Evolutionary conservation across 2,113 vertebrate genomes (phyloP).

Genomic region (Potamarius usumacintae): DNA sequence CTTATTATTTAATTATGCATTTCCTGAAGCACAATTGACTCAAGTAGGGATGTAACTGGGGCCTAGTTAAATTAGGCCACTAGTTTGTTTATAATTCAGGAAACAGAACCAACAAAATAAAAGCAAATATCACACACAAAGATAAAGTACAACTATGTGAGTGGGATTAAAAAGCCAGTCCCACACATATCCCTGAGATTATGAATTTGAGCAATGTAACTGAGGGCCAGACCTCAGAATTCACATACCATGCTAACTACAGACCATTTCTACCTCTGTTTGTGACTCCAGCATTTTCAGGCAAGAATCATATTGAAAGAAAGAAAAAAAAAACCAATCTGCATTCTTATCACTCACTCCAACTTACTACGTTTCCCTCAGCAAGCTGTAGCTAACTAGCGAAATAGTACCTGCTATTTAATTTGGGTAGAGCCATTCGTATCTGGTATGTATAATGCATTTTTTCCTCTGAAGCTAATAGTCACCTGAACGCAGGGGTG

Average conservation of each 20-base stretch:
- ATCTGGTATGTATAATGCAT: background rate
- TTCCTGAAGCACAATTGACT: background rate
- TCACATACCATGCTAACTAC: background rate
- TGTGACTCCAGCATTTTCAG: background rate
- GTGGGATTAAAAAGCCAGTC: background rate
- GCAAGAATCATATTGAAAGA: background rate
- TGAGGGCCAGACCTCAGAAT: background rate
- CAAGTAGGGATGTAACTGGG: background rate
- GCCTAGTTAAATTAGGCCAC: background rate
- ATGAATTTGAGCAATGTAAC: background rate
- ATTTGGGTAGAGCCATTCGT: too few species aligned
- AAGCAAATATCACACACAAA: background rate
- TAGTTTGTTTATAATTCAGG: too few species aligned
- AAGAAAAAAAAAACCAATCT: background rate
- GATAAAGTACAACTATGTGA: background rate
- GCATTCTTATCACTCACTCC: background rate
- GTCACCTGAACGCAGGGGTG: background rate
- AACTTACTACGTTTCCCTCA: background rate
- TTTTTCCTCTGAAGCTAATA: background rate
- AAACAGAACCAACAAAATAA: background rate
- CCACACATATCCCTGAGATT: background rate
- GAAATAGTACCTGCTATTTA: background rate
- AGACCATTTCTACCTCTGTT: background rate
- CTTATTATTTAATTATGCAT: background rate
- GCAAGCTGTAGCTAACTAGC: background rate